Base-by-base conservation (phyloP, 1,140 invertebrate species). In the Drosophila pandora region DNA sequence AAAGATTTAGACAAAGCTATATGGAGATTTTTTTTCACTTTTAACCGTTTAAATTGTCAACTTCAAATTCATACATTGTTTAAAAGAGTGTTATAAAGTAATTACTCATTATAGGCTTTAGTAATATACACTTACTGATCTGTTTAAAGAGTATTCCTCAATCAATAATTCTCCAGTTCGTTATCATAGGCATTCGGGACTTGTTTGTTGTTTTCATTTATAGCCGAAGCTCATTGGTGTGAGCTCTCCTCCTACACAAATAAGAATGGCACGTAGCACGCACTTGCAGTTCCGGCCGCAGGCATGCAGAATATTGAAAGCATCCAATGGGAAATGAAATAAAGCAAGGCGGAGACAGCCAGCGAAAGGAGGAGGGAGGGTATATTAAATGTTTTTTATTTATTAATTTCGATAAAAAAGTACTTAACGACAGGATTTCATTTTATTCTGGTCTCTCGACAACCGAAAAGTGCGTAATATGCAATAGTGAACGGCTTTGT, bases 321-420 rank as follows among this genome's bases (percentile, higher is more conserved):
- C 50, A 39, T 43, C 17, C 62, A 54, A 69, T 68, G 50, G 34
- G 63, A 64, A 68, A 69, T 41, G 50, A 32, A 69, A 69, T 69
- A 49, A 56, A 21, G 13, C 49, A 13, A 13, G 13, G 23, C 17
- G 30, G 17, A 57, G 32, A 9, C 25, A 50, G 25, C 12, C 17
- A 9, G 30, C 13, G 32, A 21, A 23, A 23, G 22, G 48, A 17
- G 7, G 37, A n/a, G 30, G n/a, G 22, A n/a, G 17, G 17, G 2
- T 28, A 23, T 9, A 48, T 39, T 48, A 67, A 56, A 17, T n/a
- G 41, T 32, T 69, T 54, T 69, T 49, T 43, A 69, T 57, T 69
- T 69, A 69, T 69, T 69, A 69, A 69, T 69, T 69, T 69, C 43
- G 54, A 69, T 57, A 49, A 57, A 41, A 28, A 5, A 39, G 49